phyloP scores from a whole-genome alignment of 2,113 vertebrate species.

The Heteronetta atricapilla region DNA sequence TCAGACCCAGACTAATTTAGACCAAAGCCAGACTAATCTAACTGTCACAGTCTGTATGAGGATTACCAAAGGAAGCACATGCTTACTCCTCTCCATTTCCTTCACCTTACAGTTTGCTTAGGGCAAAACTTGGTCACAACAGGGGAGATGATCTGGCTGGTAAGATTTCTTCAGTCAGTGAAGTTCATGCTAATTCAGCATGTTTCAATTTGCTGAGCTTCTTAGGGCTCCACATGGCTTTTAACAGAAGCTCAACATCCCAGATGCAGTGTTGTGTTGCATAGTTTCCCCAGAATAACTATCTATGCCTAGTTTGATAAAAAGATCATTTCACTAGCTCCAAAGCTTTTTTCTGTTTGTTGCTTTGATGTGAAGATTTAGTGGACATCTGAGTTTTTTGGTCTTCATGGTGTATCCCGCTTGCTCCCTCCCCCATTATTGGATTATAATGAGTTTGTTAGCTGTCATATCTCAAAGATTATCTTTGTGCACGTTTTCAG shows the following conservation, averaged over 20 bases:
- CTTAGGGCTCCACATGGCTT: not conserved
- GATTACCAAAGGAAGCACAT: not conserved
- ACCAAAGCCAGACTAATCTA: not conserved
- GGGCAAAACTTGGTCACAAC: not conserved
- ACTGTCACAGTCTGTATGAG: not conserved
- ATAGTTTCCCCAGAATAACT: not conserved
- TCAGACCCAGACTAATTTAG: not conserved
- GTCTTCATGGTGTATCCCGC: not conserved
- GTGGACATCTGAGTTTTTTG: not conserved
- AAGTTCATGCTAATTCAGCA: not conserved
- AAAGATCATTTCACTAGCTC: not conserved
- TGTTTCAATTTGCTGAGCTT: not conserved
- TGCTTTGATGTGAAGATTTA: not conserved
- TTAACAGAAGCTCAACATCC: not conserved
- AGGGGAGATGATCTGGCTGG: not conserved
- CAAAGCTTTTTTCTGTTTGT: not conserved
- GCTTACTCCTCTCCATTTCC: not conserved
- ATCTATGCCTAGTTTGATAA: not conserved
- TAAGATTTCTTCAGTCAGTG: not conserved
- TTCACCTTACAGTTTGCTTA: not conserved
- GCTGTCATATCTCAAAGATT: constrained; percentile 58
- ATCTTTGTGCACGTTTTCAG: constrained; percentile 30
- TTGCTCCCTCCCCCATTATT: not conserved
- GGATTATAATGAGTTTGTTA: constrained; percentile 45
- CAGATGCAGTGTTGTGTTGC: not conserved